These are phyloP conservation scores for Drosophila pandora DNA, from an alignment of 1,140 invertebrate species.

Conservation along the genomic window DNA sequence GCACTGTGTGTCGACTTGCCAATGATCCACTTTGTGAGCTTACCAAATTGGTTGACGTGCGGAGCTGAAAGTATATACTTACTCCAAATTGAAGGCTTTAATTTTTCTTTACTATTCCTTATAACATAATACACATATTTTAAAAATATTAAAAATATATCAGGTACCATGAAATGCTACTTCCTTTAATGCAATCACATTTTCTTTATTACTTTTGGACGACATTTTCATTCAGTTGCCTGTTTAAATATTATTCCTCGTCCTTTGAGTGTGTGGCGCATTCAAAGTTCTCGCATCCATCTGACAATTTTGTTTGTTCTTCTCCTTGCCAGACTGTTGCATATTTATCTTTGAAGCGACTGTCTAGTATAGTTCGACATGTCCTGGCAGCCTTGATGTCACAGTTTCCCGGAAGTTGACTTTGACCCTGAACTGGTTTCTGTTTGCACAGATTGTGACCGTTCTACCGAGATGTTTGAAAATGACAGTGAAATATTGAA, in stretches of 20 bases:
- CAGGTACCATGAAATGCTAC: neutral
- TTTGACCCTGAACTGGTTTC: slow-evolving; percentile 29
- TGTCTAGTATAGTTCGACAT: slow-evolving; percentile 24
- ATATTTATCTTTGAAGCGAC: slow-evolving; percentile 34
- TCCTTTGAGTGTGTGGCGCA: neutral
- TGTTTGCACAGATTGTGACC: slow-evolving; percentile 57
- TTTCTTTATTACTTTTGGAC: neutral
- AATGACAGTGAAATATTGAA: slow-evolving; percentile 61
- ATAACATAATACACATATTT: neutral
- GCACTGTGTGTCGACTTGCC: slow-evolving; percentile 21
- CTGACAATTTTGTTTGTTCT: slow-evolving; percentile 9
- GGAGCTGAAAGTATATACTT: neutral
- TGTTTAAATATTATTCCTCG: neutral
- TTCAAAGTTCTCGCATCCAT: neutral
- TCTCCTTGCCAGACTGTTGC: slow-evolving; percentile 32
- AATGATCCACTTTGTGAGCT: slow-evolving; percentile 29
- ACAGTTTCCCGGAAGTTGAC: slow-evolving; percentile 25
- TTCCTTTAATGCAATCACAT: neutral
- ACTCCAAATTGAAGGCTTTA: neutral
- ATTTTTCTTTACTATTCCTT: too few relatives aligned
- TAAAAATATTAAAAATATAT: neutral
- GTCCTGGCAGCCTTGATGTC: slow-evolving; percentile 10
- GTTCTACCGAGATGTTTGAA: slow-evolving; percentile 37
- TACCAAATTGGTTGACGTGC: neutral
- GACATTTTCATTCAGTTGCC: neutral